Evolutionary conservation across 2,888 invertebrate species (phyloP).

Genomic region (Morpho helenor): DNA sequence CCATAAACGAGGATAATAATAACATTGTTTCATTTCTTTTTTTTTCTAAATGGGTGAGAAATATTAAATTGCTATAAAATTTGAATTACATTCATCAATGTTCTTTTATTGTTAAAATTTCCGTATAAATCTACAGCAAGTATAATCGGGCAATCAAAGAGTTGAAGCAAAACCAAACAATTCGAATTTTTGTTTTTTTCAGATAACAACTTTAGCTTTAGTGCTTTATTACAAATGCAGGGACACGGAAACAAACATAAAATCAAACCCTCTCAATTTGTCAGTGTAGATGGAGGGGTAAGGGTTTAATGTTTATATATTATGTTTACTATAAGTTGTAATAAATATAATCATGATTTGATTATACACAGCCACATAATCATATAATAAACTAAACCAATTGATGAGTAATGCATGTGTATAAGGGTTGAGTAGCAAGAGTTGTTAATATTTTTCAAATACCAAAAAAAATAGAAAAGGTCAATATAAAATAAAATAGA

Average conservation of each 20-base stretch:
- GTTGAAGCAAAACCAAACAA: no score
- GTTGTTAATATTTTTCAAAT: no score
- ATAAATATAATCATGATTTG: no score
- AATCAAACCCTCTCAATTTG: slow-evolving; percentile 53
- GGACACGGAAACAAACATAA: slow-evolving; percentile 58
- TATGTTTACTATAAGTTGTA: no score
- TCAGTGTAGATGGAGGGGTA: slow-evolving; percentile 61
- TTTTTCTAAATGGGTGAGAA: slow-evolving; percentile 48
- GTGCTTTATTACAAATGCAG: slow-evolving; percentile 40
- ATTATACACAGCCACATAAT: no score
- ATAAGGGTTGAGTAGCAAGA: no score
- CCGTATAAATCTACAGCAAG: background rate
- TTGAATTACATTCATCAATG: no score
- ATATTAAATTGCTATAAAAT: background rate
- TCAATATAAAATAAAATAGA: no score
- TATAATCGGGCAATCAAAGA: background rate
- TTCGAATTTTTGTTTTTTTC: slow-evolving; percentile 31
- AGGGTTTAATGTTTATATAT: slow-evolving; percentile 16
- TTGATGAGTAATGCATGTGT: no score
- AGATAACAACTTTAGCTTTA: slow-evolving; percentile 60
- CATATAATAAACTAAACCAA: no score
- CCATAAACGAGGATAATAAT: no score
- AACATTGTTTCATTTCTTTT: slow-evolving; percentile 36
- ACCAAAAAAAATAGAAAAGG: no score
- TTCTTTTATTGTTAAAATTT: background rate